Conservation (phyloP, 2,888 invertebrate genomes). For the Rhingia campestris region DNA sequence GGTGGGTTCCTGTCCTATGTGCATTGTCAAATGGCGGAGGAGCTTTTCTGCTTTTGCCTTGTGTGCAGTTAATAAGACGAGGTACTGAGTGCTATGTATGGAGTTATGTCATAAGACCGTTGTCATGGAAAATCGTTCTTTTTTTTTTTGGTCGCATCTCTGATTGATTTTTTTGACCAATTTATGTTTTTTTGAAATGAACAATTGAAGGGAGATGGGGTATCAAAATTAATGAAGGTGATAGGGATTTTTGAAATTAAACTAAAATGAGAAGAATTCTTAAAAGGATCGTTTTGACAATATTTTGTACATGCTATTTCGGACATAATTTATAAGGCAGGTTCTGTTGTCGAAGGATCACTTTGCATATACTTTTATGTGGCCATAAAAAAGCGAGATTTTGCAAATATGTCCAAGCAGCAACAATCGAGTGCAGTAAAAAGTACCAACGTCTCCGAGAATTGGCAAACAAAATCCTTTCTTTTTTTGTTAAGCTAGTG, state of each 20-base stretch:
- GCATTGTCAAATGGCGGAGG: constrained; percentile 47
- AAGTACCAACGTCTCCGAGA: no score
- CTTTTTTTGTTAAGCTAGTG: no score
- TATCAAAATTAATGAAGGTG: not conserved
- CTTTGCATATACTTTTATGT: no score
- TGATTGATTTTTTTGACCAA: constrained; percentile 57
- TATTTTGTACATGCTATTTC: no score
- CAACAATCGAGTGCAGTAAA: no score
- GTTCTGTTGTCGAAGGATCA: no score
- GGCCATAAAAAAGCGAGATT: no score
- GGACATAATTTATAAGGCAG: no score
- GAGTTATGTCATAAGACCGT: constrained; percentile 63
- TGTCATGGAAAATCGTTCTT: constrained; percentile 38
- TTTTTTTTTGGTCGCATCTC: constrained; percentile 24
- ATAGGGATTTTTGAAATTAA: not conserved
- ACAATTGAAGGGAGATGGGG: not conserved
- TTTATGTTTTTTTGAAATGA: constrained; percentile 4
- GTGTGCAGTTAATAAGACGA: constrained; percentile 31
- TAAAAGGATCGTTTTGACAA: no score
- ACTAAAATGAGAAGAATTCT: not conserved
- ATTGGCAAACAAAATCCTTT: no score
- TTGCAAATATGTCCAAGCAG: no score
- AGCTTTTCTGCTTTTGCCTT: constrained; percentile 47
- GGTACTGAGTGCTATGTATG: constrained; percentile 40
- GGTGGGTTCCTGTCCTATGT: constrained; percentile 40